Base-by-base conservation (phyloP, 37 sponge, comb jelly and placozoan species). In the Halisarca cf. caerulea region DNA sequence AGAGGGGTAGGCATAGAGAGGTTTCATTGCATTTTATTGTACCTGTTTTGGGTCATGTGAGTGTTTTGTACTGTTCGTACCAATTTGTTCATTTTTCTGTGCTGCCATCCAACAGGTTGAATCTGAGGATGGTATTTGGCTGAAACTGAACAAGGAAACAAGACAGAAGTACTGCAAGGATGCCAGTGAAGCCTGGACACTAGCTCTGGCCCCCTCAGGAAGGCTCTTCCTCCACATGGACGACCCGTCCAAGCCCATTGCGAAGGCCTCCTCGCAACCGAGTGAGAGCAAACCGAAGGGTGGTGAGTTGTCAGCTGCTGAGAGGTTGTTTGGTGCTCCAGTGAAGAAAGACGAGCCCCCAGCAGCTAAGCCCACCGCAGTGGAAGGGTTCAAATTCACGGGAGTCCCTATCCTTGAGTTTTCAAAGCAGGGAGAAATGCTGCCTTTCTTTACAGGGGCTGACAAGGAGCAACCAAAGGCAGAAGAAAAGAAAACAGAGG, bases 61-160 rank as follows among this genome's bases (percentile, higher is more conserved):
- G 34, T 9, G 34, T 64, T 64, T 32, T 17, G 68, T 64, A 64
- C 51, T 32, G 30, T 44, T 8, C 18, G 57, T 79, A 79, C 80
- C 30, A 15, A 27, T 37, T 8, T 73, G 44, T 73, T 28, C 17
- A 6, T 7, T 9, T 7, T 42, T 35, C 5, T 33, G 44, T 24
- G 71, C 4, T 72, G 37, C 24, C 24, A 23, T 20, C 14, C 23
- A 58, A 14, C 55, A 94, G 95, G 85, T 84, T 53, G 91, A 91
- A 53, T 91, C 89, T 35, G 90, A 93, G 35, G 94, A 94, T 85
- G 94, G 94, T 4, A 85, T 92, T 6, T 96, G 97, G 97, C 81
- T 96, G 82, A 94, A 91, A 55, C 89, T 96, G 27, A 59, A 84
- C 27, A 73, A 82, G 21, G 90, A 87, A 36, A 82, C 70, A 17